phyloP scores from a whole-genome alignment of 2,113 vertebrate species.

The Eptesicus fuscus region DNA sequence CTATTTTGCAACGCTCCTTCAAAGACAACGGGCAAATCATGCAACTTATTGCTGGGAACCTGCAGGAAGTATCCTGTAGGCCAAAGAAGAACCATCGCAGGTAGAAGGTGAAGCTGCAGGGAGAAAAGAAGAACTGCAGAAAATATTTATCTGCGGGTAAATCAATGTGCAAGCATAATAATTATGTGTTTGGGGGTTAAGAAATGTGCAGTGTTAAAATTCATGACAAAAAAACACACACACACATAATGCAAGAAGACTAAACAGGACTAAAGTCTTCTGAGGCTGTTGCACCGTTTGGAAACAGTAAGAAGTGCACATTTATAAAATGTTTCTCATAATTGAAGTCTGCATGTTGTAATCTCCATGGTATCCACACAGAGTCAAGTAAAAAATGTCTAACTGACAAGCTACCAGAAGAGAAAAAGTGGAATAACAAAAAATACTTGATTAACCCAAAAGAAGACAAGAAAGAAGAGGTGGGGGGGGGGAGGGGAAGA shows the following conservation, averaged over 20 bases:
- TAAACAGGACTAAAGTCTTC: not conserved
- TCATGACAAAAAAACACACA: not conserved
- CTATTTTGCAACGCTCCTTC: not conserved
- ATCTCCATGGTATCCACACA: not conserved
- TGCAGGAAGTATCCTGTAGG: not conserved
- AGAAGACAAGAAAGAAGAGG: not conserved
- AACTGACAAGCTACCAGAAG: not conserved
- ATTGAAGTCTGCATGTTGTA: not conserved
- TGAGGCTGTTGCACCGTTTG: not conserved
- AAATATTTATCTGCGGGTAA: not conserved
- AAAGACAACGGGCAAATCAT: not conserved
- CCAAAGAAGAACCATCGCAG: not conserved
- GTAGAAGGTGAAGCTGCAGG: not conserved
- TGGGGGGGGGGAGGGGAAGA: fast-evolving
- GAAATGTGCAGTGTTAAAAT: not conserved
- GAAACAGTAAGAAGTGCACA: not conserved
- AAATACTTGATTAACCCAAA: not conserved
- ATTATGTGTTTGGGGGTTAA: not conserved
- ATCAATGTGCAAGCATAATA: not conserved
- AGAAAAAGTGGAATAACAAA: not conserved
- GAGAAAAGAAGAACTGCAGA: not conserved
- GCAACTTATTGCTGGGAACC: not conserved
- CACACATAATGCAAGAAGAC: not conserved
- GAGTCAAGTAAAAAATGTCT: not conserved
- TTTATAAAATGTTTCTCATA: not conserved